Evolutionary conservation across 2,113 vertebrate species (phyloP), one percentile per base, ranked within the genome.

Genomic region (Ptilorrhoa leucosticta): DNA sequence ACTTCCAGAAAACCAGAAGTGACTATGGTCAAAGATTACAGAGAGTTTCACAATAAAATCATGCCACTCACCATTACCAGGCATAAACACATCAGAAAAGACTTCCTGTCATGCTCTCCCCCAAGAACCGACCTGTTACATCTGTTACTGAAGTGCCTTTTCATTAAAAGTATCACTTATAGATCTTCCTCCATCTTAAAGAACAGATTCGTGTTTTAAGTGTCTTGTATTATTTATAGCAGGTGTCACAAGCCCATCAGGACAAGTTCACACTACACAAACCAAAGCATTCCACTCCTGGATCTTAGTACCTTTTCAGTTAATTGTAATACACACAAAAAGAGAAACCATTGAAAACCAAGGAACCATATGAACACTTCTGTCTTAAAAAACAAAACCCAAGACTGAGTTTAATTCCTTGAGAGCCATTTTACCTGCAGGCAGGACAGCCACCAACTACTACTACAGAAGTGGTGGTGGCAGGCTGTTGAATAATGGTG

Each of bases 391-490:
- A 69, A 35, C 10, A 88, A 63, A 95, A 20, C 19, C 35, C 37
- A 42, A 24, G 22, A 31, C 2, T 35, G 33, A 68, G 20, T 53
- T 83, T 24, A 58, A 58, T 48, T 70, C 40, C 33, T 7, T 8
- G 8, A 83, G 23, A 45, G 56, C 12, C 13, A 5, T 28, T 95
- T 98, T 98, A 99, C 99, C 99, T 99, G 99, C 99, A 99, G 69
- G 99, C 99, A 2, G 99, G 99, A 83, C 99, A 99, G 96, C 99
- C 99, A 79, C 99, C 99, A 39, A 99, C 99, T 63, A 99, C 99
- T 51, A 99, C 99, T n/a, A 99, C 99, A 39, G 99, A 99, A 30
- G 98, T 98, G 94, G 97, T 97, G 63, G 98, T 86, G 47, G 97
- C 84, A 71, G 97, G 95, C 50, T 99, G 99, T 11, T 99, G 99